Evolutionary conservation across 2,797 vertebrate species (phyloP).

Genomic region (Anguilla anguilla): DNA sequence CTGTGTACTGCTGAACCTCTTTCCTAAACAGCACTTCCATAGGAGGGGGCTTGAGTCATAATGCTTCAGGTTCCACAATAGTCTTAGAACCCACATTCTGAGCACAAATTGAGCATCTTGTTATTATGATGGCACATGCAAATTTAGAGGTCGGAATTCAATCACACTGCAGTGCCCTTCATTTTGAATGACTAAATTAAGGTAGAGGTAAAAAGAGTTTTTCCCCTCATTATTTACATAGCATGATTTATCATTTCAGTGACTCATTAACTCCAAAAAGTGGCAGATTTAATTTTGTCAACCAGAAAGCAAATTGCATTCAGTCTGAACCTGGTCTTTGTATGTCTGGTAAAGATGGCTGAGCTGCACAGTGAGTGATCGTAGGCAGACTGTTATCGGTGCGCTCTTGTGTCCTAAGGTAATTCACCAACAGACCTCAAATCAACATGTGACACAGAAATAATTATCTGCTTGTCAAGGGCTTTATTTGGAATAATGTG

Average conservation of each 20-base stretch:
- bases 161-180: background rate
- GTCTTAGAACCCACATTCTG: background rate
- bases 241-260: background rate
- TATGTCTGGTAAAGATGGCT: background rate
- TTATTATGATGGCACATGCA: background rate
- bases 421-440: slow-evolving; percentile 16
- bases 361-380: background rate
- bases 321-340: background rate
- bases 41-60: too few species aligned
- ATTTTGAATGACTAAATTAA: background rate
- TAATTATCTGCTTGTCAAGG: slow-evolving; percentile 7
- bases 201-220: background rate
- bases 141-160: background rate
- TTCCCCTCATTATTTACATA: background rate
- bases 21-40: too few species aligned
- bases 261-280: background rate
- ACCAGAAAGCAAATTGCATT: background rate
- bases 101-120: background rate
- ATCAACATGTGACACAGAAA: background rate
- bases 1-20: background rate
- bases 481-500: background rate
- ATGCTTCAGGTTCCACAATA: background rate
- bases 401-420: background rate
- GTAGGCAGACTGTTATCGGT: slow-evolving; percentile 3
- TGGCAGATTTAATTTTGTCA: background rate